Base-by-base conservation (phyloP, 1,140 invertebrate species). In the honey bee (Apis mellifera) region DNA sequence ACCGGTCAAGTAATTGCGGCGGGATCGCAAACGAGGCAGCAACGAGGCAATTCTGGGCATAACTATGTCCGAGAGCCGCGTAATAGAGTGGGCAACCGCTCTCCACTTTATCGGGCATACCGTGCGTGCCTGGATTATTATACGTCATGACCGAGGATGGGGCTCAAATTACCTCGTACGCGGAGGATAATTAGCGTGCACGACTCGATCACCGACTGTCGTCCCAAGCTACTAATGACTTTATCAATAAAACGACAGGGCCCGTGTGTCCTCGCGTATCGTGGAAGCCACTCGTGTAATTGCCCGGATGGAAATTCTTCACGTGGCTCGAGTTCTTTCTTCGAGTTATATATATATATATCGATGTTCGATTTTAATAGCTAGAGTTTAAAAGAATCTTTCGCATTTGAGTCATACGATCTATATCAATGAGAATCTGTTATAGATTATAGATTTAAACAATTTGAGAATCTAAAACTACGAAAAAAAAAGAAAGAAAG, bases 131-230 rank as follows among this genome's bases (percentile, higher is more conserved):
- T 74, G 75, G 78, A 87, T 87, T 84, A 88, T 85, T 88, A 88
- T 75, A 84, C 81, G 82, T 87, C 83, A 84, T 59, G 75, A 48
- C 8, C n/a, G 59, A 62, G 57, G 70, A 83, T 65, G 78, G 74
- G 72, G 50, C 78, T 82, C 78, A 68, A 79, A 88, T 83, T 88
- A 82, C 78, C 73, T 87, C 79, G 76, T 82, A 78, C 65, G 68
- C 64, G 64, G 85, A 59, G 64, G 77, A 86, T 89, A 89, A 89
- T 89, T 89, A 89, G 78, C 77, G 68, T 83, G 79, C 74, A 78
- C 72, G 69, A 42, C 52, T 76, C 74, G 69, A 85, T 82, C 79
- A 71, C 13, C 79, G 72, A 64, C 83, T 57, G 65, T 72, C 79
- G 66, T 77, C 59, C 79, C 72, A 54, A 48, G 7, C 12, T 78